A percentile compares a stretch with the other conserved stretches of the same genome.
These are phyloP conservation scores for Leucoma salicis DNA, from an alignment of 2,888 invertebrate genomes.

Conservation along the genomic window DNA sequence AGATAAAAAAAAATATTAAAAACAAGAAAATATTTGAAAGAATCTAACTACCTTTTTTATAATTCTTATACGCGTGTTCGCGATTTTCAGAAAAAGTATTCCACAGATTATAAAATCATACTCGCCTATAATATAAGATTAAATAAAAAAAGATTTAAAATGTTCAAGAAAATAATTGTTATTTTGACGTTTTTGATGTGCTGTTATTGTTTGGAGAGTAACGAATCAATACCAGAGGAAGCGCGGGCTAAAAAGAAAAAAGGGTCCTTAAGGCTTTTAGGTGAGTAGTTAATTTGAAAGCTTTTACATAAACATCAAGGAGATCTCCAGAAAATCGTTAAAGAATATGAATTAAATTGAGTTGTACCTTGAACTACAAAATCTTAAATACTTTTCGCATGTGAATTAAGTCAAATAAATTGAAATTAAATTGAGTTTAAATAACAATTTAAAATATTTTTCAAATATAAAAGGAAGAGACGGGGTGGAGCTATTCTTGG, in stretches of 20 bases:
- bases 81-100: slow-evolving; percentile 9
- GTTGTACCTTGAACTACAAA: too few species aligned
- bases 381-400: neutral
- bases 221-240: slow-evolving; percentile 51
- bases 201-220: slow-evolving; percentile 61
- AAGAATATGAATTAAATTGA: too few species aligned
- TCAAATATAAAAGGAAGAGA: too few species aligned
- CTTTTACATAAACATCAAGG: neutral
- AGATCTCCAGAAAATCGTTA: too few species aligned
- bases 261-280: slow-evolving; percentile 51
- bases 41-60: slow-evolving; percentile 5
- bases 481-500: too few species aligned
- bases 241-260: slow-evolving; percentile 69
- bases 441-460: too few species aligned
- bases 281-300: slow-evolving; percentile 47
- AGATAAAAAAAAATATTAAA: slow-evolving; percentile 6
- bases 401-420: neutral
- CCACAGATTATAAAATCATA: slow-evolving; percentile 5
- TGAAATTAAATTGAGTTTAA: too few species aligned
- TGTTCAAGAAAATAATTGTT: slow-evolving; percentile 51
- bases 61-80: slow-evolving; percentile 12
- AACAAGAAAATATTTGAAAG: neutral
- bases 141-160: slow-evolving; percentile 31
- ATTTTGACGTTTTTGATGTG: slow-evolving; percentile 50
- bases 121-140: neutral